phyloP scores from a whole-genome alignment of 1,140 invertebrate genomes.

The Macrobrachium rosenbergii region DNA sequence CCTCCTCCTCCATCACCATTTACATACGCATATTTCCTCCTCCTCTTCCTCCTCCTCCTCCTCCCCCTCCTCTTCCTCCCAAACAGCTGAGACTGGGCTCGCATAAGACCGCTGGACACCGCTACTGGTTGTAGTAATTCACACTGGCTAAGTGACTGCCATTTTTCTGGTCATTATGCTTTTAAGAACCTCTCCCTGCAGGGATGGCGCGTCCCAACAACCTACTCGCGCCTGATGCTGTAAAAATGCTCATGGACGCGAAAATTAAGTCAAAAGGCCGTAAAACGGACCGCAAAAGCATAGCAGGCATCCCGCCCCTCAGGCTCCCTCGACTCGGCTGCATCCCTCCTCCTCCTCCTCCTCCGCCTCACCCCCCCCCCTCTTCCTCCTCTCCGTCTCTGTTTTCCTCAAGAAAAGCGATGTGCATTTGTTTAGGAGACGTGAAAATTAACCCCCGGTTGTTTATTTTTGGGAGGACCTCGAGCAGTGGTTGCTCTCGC shows the following conservation, averaged over 20 bases:
- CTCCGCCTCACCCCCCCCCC: no score
- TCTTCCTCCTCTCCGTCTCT: no score
- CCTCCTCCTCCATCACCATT: slow-evolving; percentile 35
- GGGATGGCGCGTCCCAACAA: not conserved
- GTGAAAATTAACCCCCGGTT: no score
- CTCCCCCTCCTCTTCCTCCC: not conserved
- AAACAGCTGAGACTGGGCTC: not conserved
- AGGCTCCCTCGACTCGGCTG: no score
- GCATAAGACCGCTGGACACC: slow-evolving; percentile 21
- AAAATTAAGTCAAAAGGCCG: slow-evolving; percentile 29
- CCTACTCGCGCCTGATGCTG: not conserved
- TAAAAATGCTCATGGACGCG: slow-evolving; percentile 28
- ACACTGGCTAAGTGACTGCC: slow-evolving; percentile 35
- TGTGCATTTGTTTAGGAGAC: no score
- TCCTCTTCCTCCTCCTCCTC: not conserved
- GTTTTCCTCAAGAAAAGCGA: no score
- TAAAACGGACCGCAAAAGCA: slow-evolving; percentile 10
- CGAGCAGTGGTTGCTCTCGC: no score
- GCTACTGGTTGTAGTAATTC: slow-evolving; percentile 49
- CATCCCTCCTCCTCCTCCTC: no score
- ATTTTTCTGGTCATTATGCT: slow-evolving; percentile 48
- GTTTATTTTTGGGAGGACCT: no score
- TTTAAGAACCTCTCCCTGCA: not conserved
- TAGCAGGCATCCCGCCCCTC: not conserved
- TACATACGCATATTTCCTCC: slow-evolving; percentile 12